Percentiles rank a stretch among this genome's conserved stretches.
phyloP scores from a whole-genome alignment of 2,113 vertebrate species.

The Vimba vimba region DNA sequence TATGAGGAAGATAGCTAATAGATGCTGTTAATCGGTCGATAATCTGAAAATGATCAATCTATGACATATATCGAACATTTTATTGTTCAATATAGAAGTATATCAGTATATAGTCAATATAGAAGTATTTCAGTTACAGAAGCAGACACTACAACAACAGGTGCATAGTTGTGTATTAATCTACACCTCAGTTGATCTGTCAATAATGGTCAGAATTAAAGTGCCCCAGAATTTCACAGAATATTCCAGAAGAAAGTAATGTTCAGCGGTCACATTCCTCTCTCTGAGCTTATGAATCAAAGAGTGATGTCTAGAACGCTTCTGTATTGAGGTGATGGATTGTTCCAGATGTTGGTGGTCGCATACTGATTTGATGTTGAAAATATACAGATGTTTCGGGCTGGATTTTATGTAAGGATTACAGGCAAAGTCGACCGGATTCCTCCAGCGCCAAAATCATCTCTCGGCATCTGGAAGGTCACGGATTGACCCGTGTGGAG shows the following conservation, averaged over 20 bases:
- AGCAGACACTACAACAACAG: not conserved
- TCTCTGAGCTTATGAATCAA: not conserved
- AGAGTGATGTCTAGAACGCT: not conserved
- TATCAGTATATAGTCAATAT: not conserved
- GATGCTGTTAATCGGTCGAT: not conserved
- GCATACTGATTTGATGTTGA: not conserved
- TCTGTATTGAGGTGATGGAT: not conserved
- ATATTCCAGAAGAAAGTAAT: not conserved
- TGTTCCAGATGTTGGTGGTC: not conserved
- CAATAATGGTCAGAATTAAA: not conserved
- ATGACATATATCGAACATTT: not conserved
- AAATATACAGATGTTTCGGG: not conserved
- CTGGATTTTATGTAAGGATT: not conserved
- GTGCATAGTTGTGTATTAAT: not conserved
- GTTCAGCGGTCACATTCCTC: not conserved
- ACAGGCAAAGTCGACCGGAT: not conserved
- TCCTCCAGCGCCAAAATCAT: not conserved
- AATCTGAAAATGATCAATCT: not conserved
- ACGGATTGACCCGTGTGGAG: constrained; percentile 49
- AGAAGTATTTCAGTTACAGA: not conserved
- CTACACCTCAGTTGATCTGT: not conserved
- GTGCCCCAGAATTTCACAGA: not conserved
- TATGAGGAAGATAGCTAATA: not conserved
- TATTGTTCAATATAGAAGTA: not conserved
- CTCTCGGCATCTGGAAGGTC: constrained; percentile 52